Evolutionary conservation across 1,140 invertebrate genomes (phyloP).

Genomic region (Chironomus tepperi): DNA sequence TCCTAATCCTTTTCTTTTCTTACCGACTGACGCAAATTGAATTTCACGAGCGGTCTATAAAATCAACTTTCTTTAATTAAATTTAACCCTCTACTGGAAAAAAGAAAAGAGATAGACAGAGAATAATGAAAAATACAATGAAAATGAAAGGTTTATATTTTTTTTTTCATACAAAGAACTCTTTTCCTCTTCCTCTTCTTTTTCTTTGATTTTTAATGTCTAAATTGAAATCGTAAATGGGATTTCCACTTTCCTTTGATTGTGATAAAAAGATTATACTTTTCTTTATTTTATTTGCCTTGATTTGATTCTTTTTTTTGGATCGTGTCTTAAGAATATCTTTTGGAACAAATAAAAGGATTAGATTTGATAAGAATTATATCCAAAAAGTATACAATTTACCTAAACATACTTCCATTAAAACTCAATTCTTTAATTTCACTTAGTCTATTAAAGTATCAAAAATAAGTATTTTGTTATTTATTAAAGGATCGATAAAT

Average conservation of each 20-base stretch:
- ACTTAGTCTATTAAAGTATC: no score
- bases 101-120: background rate
- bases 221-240: slow-evolving; percentile 8
- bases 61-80: slow-evolving; percentile 9
- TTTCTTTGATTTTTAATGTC: background rate
- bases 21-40: slow-evolving; percentile 11
- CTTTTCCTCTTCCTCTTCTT: background rate
- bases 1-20: slow-evolving; percentile 8
- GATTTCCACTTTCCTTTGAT: background rate
- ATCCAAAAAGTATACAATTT: no score
- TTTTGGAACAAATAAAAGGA: no score
- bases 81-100: background rate
- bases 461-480: no score
- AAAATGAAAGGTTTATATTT: slow-evolving; percentile 14
- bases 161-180: background rate
- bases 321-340: no score
- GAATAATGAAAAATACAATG: slow-evolving; percentile 2
- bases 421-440: no score
- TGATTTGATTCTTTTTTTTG: no score
- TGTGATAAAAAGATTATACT: background rate
- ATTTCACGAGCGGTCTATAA: slow-evolving; percentile 12
- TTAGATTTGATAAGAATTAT: no score
- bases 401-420: no score
- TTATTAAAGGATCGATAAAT: no score
- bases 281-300: background rate